Evolutionary conservation across 2,797 vertebrate genomes (phyloP).

Genomic region (Telmatherina bonti): DNA sequence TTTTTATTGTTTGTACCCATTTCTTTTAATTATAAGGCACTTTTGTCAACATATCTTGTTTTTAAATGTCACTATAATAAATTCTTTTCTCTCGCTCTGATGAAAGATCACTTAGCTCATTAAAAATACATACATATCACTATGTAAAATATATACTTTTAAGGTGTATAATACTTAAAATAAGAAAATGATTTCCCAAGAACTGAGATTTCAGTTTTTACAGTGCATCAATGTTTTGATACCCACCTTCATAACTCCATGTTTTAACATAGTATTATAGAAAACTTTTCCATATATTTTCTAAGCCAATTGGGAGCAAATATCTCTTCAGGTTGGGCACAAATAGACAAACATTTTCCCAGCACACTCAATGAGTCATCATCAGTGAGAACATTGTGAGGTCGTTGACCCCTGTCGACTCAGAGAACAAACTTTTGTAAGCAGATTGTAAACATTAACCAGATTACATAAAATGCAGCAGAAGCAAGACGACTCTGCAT

Average conservation of each 20-base stretch:
- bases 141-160: background rate
- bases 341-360: conserved; percentile 5
- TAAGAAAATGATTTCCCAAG: background rate
- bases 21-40: background rate
- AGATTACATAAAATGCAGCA: conserved; percentile 63
- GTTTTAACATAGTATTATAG: background rate
- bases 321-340: conserved; percentile 4
- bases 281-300: background rate
- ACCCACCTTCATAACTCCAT: background rate
- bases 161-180: background rate
- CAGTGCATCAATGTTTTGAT: background rate
- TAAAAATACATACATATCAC: background rate
- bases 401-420: conserved; percentile 44
- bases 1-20: background rate
- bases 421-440: conserved; percentile 59
- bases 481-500: conserved; percentile 4
- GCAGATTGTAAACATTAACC: conserved; percentile 72
- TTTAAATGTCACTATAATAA: background rate
- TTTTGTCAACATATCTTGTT: background rate
- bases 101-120: background rate
- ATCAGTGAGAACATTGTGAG: conserved; percentile 19
- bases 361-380: background rate
- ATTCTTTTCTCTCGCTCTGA: background rate
- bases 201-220: background rate
- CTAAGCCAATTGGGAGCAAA: background rate